phyloP scores from a whole-genome alignment of 2,113 vertebrate species.

The Athene cunicularia region DNA sequence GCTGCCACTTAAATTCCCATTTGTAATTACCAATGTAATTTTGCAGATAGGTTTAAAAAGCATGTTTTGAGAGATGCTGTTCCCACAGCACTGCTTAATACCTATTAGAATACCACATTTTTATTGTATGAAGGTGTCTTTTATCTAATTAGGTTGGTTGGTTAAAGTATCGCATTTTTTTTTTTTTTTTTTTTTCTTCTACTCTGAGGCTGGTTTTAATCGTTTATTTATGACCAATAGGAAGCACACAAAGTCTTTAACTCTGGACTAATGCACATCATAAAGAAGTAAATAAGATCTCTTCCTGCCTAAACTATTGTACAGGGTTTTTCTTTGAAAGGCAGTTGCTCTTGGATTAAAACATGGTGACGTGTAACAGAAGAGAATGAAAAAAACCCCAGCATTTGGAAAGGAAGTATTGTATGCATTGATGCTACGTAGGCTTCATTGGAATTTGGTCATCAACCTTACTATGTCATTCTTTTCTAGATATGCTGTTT shows the following conservation, averaged over 20 bases:
- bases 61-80: conserved; percentile 14
- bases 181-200: neutral
- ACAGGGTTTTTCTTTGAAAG: neutral
- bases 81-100: neutral
- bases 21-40: conserved; percentile 28
- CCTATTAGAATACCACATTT: neutral
- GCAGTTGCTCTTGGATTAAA: neutral
- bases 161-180: neutral
- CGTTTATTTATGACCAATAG: neutral
- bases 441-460: neutral
- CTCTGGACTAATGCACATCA: neutral
- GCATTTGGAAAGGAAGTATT: neutral
- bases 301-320: neutral
- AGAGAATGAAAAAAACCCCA: neutral
- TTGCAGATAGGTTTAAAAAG: conserved; percentile 10
- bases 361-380: neutral
- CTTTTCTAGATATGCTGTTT: neutral
- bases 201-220: neutral
- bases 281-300: neutral
- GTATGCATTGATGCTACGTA: neutral
- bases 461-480: neutral
- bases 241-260: neutral
- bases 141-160: conserved; percentile 10
- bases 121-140: conserved; percentile 10
- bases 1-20: conserved; percentile 11